These are phyloP conservation scores for Drosophila athabasca DNA, from an alignment of 1,140 invertebrate species.

Conservation along the genomic window DNA sequence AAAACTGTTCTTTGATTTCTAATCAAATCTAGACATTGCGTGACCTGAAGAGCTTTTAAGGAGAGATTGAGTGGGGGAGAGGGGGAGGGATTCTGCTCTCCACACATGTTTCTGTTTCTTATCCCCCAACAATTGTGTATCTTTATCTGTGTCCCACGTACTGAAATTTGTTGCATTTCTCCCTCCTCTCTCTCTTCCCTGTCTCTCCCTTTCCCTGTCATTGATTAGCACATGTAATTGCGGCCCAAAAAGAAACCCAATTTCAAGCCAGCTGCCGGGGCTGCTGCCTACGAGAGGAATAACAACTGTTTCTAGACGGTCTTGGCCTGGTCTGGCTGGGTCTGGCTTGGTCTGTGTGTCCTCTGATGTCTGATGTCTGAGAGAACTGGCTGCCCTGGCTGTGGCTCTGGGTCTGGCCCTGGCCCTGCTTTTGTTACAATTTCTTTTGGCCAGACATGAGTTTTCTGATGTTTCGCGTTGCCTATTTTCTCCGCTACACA, in stretches of 20 bases:
- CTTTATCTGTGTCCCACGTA: constrained; percentile 8
- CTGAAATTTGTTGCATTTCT: constrained; percentile 1
- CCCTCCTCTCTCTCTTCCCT: not conserved
- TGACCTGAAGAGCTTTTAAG: constrained; percentile 6
- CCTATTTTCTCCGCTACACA: constrained; percentile 55
- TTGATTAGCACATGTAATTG: constrained; percentile 62
- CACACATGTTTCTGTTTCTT: constrained; percentile 3
- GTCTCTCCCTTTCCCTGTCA: constrained; percentile 29
- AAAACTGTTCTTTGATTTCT: constrained; percentile 29
- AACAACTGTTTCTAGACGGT: constrained; percentile 45
- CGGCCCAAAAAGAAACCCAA: constrained; percentile 39
- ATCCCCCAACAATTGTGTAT: constrained; percentile 34
- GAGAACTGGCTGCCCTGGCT: no score
- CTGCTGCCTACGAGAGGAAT: not conserved
- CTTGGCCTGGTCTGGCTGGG: constrained; percentile 13
- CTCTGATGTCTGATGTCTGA: constrained; percentile 60
- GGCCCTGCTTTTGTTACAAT: constrained; percentile 62
- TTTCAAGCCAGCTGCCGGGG: constrained; percentile 27
- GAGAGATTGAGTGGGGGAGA: not conserved
- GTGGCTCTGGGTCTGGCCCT: no score
- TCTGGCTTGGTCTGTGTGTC: constrained; percentile 12
- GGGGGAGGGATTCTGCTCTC: not conserved
- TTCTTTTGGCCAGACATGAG: constrained; percentile 68
- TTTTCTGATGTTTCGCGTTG: constrained; percentile 74
- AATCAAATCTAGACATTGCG: constrained; percentile 39